Evolutionary conservation across 2,888 invertebrate genomes (phyloP).

Genomic region (Dolichopus griseipennis): DNA sequence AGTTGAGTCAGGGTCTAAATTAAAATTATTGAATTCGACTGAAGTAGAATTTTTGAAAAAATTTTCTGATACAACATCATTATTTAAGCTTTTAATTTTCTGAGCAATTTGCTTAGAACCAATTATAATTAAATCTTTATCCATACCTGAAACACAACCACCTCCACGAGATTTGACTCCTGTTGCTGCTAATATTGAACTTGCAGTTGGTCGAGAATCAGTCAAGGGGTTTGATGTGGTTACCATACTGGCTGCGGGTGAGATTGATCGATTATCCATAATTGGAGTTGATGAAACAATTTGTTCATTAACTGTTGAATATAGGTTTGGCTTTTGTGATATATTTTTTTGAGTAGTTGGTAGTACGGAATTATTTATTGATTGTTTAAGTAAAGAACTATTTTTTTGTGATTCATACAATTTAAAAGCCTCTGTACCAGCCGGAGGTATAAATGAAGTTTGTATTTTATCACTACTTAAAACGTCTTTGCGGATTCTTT

Average conservation of each 20-base stretch:
- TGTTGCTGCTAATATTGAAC: not conserved
- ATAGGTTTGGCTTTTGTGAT: not conserved
- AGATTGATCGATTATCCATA: not conserved
- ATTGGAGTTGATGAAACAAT: not conserved
- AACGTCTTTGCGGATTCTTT: not conserved
- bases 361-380: not conserved
- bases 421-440: slow-evolving; percentile 4
- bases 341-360: not conserved
- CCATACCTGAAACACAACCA: not conserved
- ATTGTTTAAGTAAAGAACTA: not conserved
- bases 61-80: not conserved
- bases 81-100: not conserved
- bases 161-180: not conserved
- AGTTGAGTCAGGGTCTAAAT: not conserved
- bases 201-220: not conserved
- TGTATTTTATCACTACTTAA: not conserved
- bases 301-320: not conserved
- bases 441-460: not conserved
- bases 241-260: not conserved
- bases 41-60: not conserved
- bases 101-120: not conserved
- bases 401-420: not conserved
- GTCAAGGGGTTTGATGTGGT: not conserved
- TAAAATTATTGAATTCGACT: not conserved
- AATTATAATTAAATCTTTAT: not conserved